A percentile compares a stretch with the other conserved stretches of the same genome.
Evolutionary conservation across 2,113 vertebrate species (phyloP).

Genomic region (Cynocephalus volans): DNA sequence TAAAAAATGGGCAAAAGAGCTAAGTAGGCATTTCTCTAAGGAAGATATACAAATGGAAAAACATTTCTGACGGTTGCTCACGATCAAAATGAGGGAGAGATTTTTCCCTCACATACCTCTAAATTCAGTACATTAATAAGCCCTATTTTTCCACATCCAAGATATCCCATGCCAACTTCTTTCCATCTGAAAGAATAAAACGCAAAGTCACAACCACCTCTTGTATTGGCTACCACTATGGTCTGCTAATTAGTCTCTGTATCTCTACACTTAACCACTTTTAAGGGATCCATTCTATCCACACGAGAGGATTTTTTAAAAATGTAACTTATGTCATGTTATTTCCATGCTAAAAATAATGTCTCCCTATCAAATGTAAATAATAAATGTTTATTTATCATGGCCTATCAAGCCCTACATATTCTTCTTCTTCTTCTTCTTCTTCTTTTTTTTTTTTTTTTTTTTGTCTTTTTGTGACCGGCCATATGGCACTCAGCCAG

Average conservation of each 20-base stretch:
- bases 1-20: too few relatives aligned
- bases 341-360: background rate
- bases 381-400: background rate
- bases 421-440: background rate
- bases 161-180: background rate
- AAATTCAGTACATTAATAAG: background rate
- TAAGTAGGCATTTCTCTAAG: too few relatives aligned
- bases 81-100: background rate
- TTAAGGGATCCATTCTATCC: background rate
- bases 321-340: background rate
- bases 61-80: background rate
- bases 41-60: too few relatives aligned
- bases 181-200: background rate
- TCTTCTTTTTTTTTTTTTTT: too few relatives aligned
- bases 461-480: too few relatives aligned
- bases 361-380: background rate
- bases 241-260: background rate
- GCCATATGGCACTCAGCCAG: too few relatives aligned
- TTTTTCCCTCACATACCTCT: background rate
- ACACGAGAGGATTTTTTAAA: background rate
- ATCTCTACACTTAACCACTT: background rate
- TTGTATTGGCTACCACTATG: background rate
- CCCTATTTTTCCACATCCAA: background rate
- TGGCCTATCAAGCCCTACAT: background rate
- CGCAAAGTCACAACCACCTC: background rate